phyloP scores from a whole-genome alignment of 2,113 vertebrate species.

The Dicrurus megarhynchus region DNA sequence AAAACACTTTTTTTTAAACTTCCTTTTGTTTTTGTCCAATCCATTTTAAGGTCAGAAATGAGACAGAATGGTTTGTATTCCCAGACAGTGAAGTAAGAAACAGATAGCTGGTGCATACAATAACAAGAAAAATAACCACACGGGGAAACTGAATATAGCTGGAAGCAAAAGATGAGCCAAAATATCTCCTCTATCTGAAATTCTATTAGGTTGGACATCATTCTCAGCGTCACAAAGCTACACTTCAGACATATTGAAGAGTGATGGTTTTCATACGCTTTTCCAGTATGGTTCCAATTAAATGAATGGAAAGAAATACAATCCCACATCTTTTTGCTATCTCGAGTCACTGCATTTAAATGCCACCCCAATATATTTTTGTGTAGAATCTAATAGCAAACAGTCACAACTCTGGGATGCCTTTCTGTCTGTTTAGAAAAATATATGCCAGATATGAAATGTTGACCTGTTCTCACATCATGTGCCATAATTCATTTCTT shows the following conservation, averaged over 20 bases:
- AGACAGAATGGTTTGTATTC: constrained; percentile 47
- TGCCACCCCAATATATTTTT: constrained; percentile 18
- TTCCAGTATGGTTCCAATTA: constrained; percentile 54
- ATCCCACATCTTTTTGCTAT: constrained; percentile 53
- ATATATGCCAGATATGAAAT: background rate
- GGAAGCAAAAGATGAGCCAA: constrained; percentile 40
- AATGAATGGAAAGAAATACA: constrained; percentile 42
- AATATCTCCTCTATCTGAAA: constrained; percentile 36
- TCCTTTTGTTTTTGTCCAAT: background rate
- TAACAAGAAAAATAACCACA: constrained; percentile 40
- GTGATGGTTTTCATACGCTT: constrained; percentile 26
- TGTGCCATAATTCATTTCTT: background rate
- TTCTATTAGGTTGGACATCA: constrained; percentile 23
- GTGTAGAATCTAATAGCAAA: constrained; percentile 7
- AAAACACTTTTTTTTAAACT: background rate
- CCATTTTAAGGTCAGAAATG: constrained; percentile 35
- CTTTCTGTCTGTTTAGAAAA: background rate
- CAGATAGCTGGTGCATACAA: constrained; percentile 32
- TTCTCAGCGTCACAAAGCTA: background rate
- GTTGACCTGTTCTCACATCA: constrained; percentile 37
- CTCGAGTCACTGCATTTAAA: background rate
- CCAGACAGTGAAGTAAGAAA: constrained; percentile 55
- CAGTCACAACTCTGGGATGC: background rate
- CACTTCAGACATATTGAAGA: background rate
- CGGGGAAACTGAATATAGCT: constrained; percentile 6